phyloP scores from a whole-genome alignment of 2,797 vertebrate genomes.

The Poeciliopsis turneri region DNA sequence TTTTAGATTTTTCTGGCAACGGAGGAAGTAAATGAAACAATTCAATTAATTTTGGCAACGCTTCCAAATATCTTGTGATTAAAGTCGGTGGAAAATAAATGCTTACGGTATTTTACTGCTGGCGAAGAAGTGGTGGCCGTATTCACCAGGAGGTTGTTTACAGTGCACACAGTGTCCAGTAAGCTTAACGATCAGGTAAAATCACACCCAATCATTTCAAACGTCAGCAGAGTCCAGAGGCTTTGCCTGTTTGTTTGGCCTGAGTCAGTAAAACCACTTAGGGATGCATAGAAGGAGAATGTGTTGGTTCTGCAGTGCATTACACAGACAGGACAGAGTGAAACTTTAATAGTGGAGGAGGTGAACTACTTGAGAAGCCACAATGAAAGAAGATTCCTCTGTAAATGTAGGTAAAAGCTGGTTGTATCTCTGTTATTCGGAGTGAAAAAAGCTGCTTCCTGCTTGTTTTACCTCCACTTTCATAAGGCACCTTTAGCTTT shows the following conservation, averaged over 20 bases:
- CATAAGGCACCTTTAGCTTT: constrained; percentile 11
- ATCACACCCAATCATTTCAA: too few relatives aligned
- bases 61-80: too few relatives aligned
- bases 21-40: too few relatives aligned
- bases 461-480: not conserved
- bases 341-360: not conserved
- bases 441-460: not conserved
- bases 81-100: too few relatives aligned
- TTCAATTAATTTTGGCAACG: too few relatives aligned
- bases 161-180: too few relatives aligned
- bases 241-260: not conserved
- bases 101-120: too few relatives aligned
- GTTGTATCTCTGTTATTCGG: not conserved
- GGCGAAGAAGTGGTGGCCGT: too few relatives aligned
- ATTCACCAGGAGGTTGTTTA: too few relatives aligned
- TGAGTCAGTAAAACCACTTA: not conserved
- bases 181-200: too few relatives aligned
- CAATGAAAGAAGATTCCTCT: not conserved
- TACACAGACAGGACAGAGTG: not conserved
- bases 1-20: too few relatives aligned
- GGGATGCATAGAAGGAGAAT: not conserved
- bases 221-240: not conserved
- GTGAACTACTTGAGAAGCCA: not conserved
- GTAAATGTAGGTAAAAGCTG: not conserved
- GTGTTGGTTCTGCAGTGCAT: not conserved